Evolutionary conservation across 2,797 vertebrate genomes (phyloP), one percentile per base, ranked within the genome.

Genomic region (Apogon hyalosoma): DNA sequence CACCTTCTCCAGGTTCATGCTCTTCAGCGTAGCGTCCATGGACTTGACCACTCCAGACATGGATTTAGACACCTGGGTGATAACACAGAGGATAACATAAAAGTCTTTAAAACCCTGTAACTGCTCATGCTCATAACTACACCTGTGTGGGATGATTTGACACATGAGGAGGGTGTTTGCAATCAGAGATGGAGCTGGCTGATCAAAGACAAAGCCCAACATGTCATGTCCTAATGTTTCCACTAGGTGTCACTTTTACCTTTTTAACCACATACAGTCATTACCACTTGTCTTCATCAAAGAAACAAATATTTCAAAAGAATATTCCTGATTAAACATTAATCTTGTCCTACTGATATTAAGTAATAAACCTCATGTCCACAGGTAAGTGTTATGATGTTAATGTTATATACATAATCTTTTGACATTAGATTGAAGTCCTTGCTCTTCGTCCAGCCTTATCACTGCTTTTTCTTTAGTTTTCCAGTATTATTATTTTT

Each of bases 1-100:
- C 86, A 96, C 95, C 95, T 98, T 98, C 87, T 97, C 96, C 73
- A 98, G 83, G 80, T 98, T 98, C 96, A 98, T 97, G 82, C 94
- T 97, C 89, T 96, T 97, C 87, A 98, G 69, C 0, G 96, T 95
- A 54, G 93, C 91, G 66, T 98, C 96, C 96, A 98, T 97, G 0
- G 95, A 96, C 79, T 97, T 98, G 8, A 99, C 96, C 49, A 98
- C 96, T 11, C 94, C 96, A 19, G 96, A 95, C 96, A 98, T 96
- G 0, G 96, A 98, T 85, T 97, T 97, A 0, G 95, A 96, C 21
- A 97, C 96, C 96, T 97, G 85, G 1, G 53, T 33, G 19, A 33
- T 7, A 33, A 33, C 31, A 33, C 31, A 33, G 3, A 28, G 31
- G 7, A 80, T 33, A 3, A 15, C 33, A 43, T 7, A n/a, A 4